Evolutionary conservation across 2,113 vertebrate genomes (phyloP).

Genomic region (Python bivittatus): DNA sequence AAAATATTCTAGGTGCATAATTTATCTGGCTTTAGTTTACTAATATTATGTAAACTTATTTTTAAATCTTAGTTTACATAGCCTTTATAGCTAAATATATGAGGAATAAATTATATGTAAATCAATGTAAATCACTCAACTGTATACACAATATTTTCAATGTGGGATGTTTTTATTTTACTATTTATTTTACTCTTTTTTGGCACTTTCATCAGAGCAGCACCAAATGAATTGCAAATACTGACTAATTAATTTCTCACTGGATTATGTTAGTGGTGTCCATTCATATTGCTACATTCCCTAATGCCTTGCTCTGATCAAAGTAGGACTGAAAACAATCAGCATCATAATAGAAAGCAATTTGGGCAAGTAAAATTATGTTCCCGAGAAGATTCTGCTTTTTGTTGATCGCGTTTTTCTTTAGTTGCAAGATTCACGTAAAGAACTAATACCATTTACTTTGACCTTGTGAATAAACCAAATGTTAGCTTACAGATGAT

Average conservation of each 20-base stretch:
- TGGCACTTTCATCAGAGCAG: background rate
- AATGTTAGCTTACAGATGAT: background rate
- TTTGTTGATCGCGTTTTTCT: background rate
- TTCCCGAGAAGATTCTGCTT: background rate
- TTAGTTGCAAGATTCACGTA: background rate
- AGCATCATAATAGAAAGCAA: background rate
- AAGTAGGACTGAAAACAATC: background rate
- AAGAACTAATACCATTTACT: background rate
- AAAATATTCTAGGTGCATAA: constrained; percentile 19
- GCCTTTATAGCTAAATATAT: constrained; percentile 39
- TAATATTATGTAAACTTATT: constrained; percentile 32
- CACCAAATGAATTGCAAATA: constrained; percentile 2
- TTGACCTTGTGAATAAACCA: background rate
- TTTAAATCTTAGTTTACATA: constrained; percentile 26
- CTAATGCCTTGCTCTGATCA: background rate
- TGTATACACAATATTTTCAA: background rate
- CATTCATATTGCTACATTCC: background rate
- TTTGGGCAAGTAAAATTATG: background rate
- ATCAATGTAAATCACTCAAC: constrained; percentile 38
- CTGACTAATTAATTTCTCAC: constrained; percentile 35
- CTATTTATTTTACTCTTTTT: constrained; percentile 42
- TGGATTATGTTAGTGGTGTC: background rate
- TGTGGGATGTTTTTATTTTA: constrained; percentile 11
- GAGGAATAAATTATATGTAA: constrained; percentile 35
- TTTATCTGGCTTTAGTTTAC: constrained; percentile 20